Base-by-base conservation (phyloP, 2,888 invertebrate genomes). In the Acrobasis consociella region DNA sequence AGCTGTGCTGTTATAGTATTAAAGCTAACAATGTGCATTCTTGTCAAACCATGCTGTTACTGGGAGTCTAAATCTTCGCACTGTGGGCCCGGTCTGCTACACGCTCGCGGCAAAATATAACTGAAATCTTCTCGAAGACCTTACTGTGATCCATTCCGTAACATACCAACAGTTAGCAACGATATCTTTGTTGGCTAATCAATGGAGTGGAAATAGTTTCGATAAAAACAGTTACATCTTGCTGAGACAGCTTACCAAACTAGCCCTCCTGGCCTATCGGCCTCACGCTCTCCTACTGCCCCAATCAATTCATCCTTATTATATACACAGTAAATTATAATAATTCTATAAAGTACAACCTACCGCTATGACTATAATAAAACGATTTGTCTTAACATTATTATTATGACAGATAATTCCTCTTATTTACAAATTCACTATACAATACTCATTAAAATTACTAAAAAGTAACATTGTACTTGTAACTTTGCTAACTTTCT, bases 401-500 rank as follows among this genome's bases (percentile, higher is more conserved):
- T 91, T 91, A 91, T 91, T 91, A 91, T 91, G 92, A 89, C 90
- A 91, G 85, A 91, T 91, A 91, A 83, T 91, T 89, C 75, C 86
- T 92, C 92, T 92, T 92, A 92, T 92, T 86, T 92, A 92, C 92
- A 92, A 83, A 85, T 89, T 87, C 72, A 79, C 87, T 91, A 89
- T 91, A 91, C 90, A 91, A 86, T 87, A 89, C 82, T 81, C 74
- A 72, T 87, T 83, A 86, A 85, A 89, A 86, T 86, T 84, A 86
- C 78, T 83, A 87, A 84, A 89, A 90, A 88, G 89, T 89, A 90
- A 90, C 88, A 89, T 91, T 91, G 92, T 91, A 91, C 92, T 92
- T 81, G 80, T 83, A 87, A 87, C 83, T 84, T 86, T 82, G 80
- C 90, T 89, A 89, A 83, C 85, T 84, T 85, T 82, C 73, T 77